Conservation (phyloP, 2,113 vertebrate species). For the Paratilapia polleni region DNA sequence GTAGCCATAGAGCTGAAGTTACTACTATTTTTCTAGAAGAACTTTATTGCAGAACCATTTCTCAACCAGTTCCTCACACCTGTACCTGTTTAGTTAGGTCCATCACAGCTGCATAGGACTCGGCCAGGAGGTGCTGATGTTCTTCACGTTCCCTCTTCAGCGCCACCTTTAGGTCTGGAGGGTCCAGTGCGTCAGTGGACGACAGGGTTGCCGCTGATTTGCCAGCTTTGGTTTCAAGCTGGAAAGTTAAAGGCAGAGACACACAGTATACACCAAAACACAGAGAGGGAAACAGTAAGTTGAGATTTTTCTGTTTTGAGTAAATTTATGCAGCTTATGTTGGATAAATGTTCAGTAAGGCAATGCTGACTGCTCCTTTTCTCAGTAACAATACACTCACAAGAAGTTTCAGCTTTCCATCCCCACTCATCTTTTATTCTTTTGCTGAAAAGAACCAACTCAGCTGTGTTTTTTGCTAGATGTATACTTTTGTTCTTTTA, state of each 20-base stretch:
- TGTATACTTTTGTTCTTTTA: not conserved
- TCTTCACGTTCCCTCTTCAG: conserved; percentile 93
- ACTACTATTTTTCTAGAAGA: not conserved
- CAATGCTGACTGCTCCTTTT: not conserved
- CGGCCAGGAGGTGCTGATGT: conserved; percentile 94
- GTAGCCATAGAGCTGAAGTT: not conserved
- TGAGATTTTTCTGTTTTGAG: not conserved
- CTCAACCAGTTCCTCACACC: not conserved
- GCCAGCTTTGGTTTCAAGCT: conserved; percentile 90
- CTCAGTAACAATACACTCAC: not conserved
- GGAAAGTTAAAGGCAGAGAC: not conserved
- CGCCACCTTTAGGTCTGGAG: conserved; percentile 89
- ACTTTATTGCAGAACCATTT: not conserved
- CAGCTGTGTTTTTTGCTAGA: not conserved
- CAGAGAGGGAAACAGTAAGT: not conserved
- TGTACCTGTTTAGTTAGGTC: conserved; percentile 93
- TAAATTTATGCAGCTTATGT: too few relatives aligned
- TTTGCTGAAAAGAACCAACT: too few relatives aligned
- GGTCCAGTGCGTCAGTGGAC: conserved; percentile 73
- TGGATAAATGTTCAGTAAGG: not conserved
- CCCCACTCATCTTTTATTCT: not conserved
- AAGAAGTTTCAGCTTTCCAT: not conserved
- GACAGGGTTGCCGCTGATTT: conserved; percentile 75
- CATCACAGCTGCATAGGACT: conserved; percentile 96
- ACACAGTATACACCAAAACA: not conserved